Conservation (phyloP, 2,888 invertebrate genomes). For the Clitarchus hookeri region DNA sequence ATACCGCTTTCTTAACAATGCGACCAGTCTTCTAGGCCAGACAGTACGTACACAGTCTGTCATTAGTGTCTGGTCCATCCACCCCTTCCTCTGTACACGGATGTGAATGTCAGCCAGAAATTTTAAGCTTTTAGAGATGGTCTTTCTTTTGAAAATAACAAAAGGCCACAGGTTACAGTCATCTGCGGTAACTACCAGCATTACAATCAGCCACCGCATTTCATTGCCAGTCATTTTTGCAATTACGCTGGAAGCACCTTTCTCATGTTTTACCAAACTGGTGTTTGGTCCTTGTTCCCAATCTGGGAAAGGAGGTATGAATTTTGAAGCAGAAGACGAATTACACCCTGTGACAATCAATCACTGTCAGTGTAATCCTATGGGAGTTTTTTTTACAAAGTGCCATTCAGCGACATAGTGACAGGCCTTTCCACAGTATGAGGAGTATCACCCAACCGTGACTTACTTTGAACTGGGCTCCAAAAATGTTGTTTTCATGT, state of each 20-base stretch:
- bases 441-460: not conserved
- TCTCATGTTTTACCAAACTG: not conserved
- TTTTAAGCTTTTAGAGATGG: not conserved
- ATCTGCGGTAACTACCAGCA: slow-evolving; percentile 3
- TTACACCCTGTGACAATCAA: not conserved
- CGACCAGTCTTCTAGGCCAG: not conserved
- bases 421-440: too few species aligned
- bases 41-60: not conserved
- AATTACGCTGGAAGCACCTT: too few species aligned
- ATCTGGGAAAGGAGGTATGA: not conserved
- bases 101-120: not conserved
- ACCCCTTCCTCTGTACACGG: not conserved
- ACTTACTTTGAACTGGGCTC: not conserved
- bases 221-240: not conserved
- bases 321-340: not conserved
- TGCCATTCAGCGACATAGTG: too few species aligned
- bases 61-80: not conserved
- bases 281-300: not conserved
- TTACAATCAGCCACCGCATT: not conserved
- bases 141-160: slow-evolving; percentile 12
- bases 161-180: not conserved
- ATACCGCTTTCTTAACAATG: not conserved
- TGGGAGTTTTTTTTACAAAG: too few species aligned
- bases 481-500: not conserved
- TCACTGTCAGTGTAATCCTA: too few species aligned